These are phyloP conservation scores for Sciurus vulgaris DNA, from an alignment of 2,797 vertebrate species.

Conservation along the genomic window DNA sequence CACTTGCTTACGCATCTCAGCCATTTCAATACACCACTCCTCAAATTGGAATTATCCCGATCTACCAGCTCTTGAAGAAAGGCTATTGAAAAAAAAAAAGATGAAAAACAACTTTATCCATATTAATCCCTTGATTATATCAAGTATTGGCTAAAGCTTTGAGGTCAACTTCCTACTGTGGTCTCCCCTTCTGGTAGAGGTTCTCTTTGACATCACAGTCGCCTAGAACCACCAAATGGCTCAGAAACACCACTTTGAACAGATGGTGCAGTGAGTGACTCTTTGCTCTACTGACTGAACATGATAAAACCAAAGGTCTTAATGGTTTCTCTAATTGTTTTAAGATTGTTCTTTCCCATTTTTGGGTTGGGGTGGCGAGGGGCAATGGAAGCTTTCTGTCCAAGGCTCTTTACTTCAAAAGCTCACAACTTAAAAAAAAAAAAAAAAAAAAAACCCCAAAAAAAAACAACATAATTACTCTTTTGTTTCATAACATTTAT, in stretches of 20 bases:
- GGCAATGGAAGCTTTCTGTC: neutral
- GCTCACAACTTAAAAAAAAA: neutral
- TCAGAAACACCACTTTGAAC: neutral
- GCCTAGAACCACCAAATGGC: neutral
- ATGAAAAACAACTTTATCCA: neutral
- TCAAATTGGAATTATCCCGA: constrained; percentile 98
- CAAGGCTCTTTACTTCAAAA: neutral
- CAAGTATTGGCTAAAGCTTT: neutral
- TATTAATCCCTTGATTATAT: neutral
- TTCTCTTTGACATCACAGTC: neutral
- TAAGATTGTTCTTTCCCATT: neutral
- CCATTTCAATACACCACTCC: constrained; percentile 98
- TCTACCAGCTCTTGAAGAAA: constrained; percentile 97
- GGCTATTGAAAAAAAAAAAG: constrained; percentile 86
- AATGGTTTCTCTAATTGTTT: neutral
- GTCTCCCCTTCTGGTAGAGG: neutral
- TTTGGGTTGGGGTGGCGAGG: neutral
- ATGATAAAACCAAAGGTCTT: neutral
- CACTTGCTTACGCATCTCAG: constrained; percentile 98
- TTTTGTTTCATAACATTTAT: neutral
- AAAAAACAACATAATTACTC: too few species aligned
- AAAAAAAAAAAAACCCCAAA: too few species aligned
- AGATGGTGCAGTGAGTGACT: neutral
- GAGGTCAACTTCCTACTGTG: neutral
- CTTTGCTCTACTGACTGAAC: neutral